Base-by-base conservation (phyloP, 1,140 invertebrate species). In the Pseudachorutes palmiensis region DNA sequence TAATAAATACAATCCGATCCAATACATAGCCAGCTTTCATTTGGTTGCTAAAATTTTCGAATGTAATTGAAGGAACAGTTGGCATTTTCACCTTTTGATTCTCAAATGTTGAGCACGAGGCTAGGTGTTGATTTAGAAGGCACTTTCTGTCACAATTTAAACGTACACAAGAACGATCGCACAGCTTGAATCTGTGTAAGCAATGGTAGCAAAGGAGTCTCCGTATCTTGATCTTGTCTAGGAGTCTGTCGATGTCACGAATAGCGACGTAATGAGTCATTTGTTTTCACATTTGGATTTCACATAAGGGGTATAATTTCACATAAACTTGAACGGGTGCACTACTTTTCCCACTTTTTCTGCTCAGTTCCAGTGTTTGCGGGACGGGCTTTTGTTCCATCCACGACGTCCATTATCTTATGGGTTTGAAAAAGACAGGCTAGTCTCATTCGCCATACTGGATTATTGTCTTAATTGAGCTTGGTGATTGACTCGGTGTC, bases 31-130 rank as follows among this genome's bases (percentile, higher is more conserved):
- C 59, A 9, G 16, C 29, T 32, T 61, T 61, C 59, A 61, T 32
- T 30, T 61, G 59, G 32, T 61, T 61, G 5, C 59, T 9, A 32
- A 61, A 61, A 61, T 61, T 61, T 61, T 61, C 12, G 24, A 61
- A 61, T 24, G 9, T 30, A 9, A 61, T 19, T 14, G 19, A 30
- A 2, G 59, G 59, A 3, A 24, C 9, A 9, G 29, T 30, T 61
- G 59, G 59, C 59, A 61, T 32, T 30, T 14, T 61, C 24, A 61
- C 30, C 30, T 61, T 61, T 26, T 61, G 59, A 32, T 9, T 12
- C 9, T 30, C 19, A 61, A 32, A 32, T 14, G 29, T 61, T 9
- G 9, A 12, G 31, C 59, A 61, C 5, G 19, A 9, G 31, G 30
- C 29, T 9, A 5, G 59, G 31, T 61, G 59, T 19, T 9, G 5